Percentiles rank a stretch among this genome's conserved stretches.
Evolutionary conservation across 1,140 invertebrate species (phyloP).

Genomic region (Lepidostoma basale): DNA sequence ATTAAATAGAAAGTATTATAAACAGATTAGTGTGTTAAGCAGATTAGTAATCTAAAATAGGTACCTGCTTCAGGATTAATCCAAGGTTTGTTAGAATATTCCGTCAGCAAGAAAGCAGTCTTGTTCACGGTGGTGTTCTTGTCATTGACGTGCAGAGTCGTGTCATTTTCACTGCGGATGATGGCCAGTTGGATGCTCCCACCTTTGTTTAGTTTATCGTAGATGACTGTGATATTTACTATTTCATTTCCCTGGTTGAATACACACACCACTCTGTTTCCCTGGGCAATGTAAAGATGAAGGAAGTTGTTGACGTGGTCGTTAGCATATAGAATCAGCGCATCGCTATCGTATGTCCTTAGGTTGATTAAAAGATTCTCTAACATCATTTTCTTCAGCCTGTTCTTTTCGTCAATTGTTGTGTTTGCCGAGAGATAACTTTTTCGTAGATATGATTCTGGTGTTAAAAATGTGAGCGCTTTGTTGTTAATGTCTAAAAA

Average conservation of each 20-base stretch:
- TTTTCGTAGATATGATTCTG: conserved; percentile 77
- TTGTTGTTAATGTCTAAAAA: conserved; percentile 87
- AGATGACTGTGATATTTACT: conserved; percentile 76
- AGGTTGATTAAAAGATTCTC: conserved; percentile 86
- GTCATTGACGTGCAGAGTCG: conserved; percentile 84
- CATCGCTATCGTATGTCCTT: conserved; percentile 81
- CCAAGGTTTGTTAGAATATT: conserved; percentile 84
- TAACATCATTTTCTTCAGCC: conserved; percentile 74
- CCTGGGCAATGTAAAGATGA: conserved; percentile 83
- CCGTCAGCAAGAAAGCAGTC: conserved; percentile 71
- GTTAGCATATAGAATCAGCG: conserved; percentile 87
- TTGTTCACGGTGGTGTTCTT: conserved; percentile 73
- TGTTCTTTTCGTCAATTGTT: conserved; percentile 66
- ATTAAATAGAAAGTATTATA: too few relatives aligned
- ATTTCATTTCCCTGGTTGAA: conserved; percentile 84
- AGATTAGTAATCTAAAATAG: too few relatives aligned
- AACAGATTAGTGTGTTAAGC: too few relatives aligned
- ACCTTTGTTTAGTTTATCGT: conserved; percentile 76
- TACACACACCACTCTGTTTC: conserved; percentile 76
- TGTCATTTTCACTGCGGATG: conserved; percentile 71
- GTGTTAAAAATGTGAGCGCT: conserved; percentile 85
- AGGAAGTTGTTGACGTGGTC: conserved; percentile 94
- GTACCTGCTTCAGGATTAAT: conserved; percentile 78
- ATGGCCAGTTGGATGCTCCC: conserved; percentile 86
- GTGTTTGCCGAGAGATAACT: conserved; percentile 72